Conservation (phyloP, 2,888 invertebrate species). For the Synanthedon formicaeformis region DNA sequence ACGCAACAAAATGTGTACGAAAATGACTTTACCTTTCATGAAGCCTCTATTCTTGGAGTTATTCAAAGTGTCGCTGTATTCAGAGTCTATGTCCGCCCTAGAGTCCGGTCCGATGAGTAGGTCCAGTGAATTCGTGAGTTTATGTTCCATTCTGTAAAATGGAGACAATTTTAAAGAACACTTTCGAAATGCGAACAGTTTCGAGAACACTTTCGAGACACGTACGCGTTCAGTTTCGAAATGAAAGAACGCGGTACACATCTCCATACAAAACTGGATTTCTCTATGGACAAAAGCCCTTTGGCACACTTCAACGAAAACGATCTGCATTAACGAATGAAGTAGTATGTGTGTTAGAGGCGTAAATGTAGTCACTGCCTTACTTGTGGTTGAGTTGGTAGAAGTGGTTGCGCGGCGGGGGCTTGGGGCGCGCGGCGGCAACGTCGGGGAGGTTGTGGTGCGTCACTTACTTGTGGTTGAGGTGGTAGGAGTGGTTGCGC, state of each 20-base stretch:
- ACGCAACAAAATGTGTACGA: too few species aligned
- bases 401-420: conserved; percentile 83
- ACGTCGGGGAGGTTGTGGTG: conserved; percentile 75
- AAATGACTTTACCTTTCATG: conserved; percentile 40
- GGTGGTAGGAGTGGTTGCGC: conserved; percentile 82
- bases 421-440: conserved; percentile 70
- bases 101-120: conserved; percentile 63
- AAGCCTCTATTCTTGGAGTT: conserved; percentile 64
- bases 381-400: conserved; percentile 77
- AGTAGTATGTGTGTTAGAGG: neutral
- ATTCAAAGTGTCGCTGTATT: conserved; percentile 60
- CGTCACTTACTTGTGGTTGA: conserved; percentile 70
- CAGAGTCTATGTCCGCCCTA: conserved; percentile 58
- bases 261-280: too few species aligned
- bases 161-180: too few species aligned
- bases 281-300: too few species aligned
- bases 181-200: too few species aligned
- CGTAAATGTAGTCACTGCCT: conserved; percentile 12
- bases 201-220: too few species aligned
- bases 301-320: too few species aligned
- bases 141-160: conserved; percentile 49
- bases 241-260: too few species aligned
- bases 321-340: too few species aligned
- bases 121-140: conserved; percentile 59
- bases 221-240: too few species aligned